Evolutionary conservation across 1,140 invertebrate genomes (phyloP).

Genomic region (Leguminivora glycinivorella): DNA sequence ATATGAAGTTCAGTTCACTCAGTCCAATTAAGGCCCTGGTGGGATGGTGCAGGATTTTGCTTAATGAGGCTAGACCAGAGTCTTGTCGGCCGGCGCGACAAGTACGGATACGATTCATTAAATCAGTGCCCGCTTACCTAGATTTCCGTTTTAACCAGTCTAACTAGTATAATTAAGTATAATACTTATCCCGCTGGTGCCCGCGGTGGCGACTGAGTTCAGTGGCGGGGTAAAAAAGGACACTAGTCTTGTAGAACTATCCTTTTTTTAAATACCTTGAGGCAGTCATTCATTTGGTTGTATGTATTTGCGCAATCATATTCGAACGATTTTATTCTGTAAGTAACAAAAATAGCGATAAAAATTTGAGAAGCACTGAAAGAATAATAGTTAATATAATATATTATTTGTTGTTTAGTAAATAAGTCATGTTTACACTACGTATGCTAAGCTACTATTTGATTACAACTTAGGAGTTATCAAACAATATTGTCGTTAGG

Average conservation of each 20-base stretch:
- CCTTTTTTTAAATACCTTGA: not conserved
- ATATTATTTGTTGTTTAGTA: too few species aligned
- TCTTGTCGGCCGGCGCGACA: constrained; percentile 46
- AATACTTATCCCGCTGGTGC: constrained; percentile 35
- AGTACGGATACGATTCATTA: constrained; percentile 67
- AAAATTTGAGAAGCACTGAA: too few species aligned
- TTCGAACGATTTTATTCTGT: too few species aligned
- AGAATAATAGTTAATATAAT: too few species aligned
- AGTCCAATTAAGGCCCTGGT: constrained; percentile 7
- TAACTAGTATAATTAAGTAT: constrained; percentile 47
- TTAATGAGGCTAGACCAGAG: constrained; percentile 42
- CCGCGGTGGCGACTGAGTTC: not conserved
- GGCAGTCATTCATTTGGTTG: not conserved
- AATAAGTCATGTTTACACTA: too few species aligned
- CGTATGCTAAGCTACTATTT: too few species aligned
- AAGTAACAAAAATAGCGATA: too few species aligned
- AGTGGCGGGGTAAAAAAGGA: not conserved
- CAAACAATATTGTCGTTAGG: too few species aligned
- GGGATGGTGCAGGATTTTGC: constrained; percentile 24
- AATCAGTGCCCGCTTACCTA: constrained; percentile 48
- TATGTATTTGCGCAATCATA: not conserved
- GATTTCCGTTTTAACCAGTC: constrained; percentile 70
- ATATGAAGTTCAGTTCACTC: constrained; percentile 22
- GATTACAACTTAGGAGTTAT: too few species aligned
- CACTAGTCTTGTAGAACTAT: not conserved